Conservation (phyloP, 2,113 vertebrate species). For the Erythrolamprus reginae region DNA sequence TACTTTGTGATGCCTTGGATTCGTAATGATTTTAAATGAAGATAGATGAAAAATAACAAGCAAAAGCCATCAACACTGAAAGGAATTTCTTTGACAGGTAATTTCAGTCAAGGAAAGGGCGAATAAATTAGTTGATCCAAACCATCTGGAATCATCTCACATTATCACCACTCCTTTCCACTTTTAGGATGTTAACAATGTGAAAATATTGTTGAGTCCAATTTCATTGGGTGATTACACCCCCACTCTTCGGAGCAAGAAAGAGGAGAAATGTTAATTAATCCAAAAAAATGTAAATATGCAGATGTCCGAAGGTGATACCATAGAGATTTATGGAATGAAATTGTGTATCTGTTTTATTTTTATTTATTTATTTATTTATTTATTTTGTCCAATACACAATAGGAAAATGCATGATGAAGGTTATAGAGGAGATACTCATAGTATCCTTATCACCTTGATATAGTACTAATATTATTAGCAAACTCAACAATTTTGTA, state of each 20-base stretch:
- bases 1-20: background rate
- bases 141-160: background rate
- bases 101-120: background rate
- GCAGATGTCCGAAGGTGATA: too few species aligned
- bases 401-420: too few species aligned
- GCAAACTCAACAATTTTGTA: background rate
- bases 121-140: background rate
- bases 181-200: background rate
- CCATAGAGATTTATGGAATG: background rate
- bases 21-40: background rate
- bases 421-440: too few species aligned
- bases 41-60: background rate
- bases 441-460: rapidly evolving
- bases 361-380: too few species aligned
- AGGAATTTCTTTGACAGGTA: background rate
- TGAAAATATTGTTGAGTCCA: background rate
- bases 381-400: too few species aligned
- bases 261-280: background rate
- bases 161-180: background rate
- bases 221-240: background rate
- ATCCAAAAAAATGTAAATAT: background rate
- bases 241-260: background rate
- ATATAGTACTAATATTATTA: background rate
- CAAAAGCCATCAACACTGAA: background rate
- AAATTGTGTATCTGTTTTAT: too few species aligned